A percentile compares a stretch with the other conserved stretches of the same genome.
Conservation (phyloP, 2,797 vertebrate species). For the Acrocephalus scirpaceus region DNA sequence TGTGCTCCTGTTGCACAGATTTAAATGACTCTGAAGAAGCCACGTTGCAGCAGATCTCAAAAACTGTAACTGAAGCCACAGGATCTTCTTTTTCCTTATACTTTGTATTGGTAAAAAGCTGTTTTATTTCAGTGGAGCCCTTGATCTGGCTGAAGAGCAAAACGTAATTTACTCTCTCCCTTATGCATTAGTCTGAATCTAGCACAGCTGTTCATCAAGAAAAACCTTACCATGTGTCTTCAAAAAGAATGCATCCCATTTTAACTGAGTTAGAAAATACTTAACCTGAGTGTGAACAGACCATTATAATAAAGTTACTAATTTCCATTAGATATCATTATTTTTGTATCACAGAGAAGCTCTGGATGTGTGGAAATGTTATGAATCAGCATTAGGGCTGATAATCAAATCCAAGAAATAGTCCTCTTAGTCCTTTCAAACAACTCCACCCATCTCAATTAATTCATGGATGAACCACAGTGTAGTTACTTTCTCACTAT, state of each 20-base stretch:
- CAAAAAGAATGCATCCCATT: background rate
- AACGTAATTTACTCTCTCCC: background rate
- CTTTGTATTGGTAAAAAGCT: background rate
- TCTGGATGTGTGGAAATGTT: conserved; percentile 3
- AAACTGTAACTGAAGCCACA: background rate
- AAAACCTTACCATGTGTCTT: background rate
- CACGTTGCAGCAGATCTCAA: background rate
- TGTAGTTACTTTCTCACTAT: background rate
- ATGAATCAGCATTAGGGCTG: background rate
- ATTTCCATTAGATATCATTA: background rate
- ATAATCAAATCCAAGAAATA: conserved; percentile 18
- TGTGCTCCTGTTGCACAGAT: background rate
- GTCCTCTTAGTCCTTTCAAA: conserved; percentile 5
- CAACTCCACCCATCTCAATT: conserved; percentile 8
- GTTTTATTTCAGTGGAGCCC: background rate
- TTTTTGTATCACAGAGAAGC: background rate
- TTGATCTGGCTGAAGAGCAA: background rate
- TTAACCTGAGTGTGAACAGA: background rate
- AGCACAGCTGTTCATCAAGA: background rate
- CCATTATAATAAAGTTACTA: background rate
- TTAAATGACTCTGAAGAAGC: background rate
- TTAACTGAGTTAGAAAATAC: background rate
- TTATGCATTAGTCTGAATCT: background rate
- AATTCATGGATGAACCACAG: background rate
- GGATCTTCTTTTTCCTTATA: background rate